These are phyloP conservation scores for Dasyurus viverrinus DNA, from an alignment of 2,113 vertebrate genomes.

Conservation along the genomic window DNA sequence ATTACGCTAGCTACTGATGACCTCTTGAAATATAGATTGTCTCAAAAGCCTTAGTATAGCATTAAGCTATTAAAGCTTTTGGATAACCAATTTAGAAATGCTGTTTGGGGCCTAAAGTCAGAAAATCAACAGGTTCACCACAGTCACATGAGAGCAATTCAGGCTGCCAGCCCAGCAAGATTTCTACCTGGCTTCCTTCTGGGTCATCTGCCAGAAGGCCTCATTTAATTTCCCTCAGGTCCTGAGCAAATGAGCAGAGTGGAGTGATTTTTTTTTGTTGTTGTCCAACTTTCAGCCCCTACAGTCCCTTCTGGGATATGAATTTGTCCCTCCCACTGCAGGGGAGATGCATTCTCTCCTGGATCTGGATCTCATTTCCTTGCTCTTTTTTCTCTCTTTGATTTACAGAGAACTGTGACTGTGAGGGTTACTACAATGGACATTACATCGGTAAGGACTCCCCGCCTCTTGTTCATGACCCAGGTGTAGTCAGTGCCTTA, in stretches of 20 bases:
- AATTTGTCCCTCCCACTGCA: neutral
- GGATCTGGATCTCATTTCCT: neutral
- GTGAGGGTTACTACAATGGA: slow-evolving; percentile 90
- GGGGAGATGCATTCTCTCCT: neutral
- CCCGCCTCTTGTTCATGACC: neutral
- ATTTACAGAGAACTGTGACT: slow-evolving; percentile 92
- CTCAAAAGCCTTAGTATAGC: neutral
- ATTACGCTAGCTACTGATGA: neutral
- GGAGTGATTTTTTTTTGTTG: neutral
- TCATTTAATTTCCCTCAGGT: neutral
- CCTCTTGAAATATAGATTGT: neutral
- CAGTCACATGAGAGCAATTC: neutral
- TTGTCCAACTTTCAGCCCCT: neutral
- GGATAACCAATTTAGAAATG: neutral
- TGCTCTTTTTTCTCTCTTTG: slow-evolving; percentile 30
- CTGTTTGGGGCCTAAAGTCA: neutral
- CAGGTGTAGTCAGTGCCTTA: neutral
- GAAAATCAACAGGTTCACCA: neutral
- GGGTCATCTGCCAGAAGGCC: neutral
- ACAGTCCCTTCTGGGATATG: neutral
- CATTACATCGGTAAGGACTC: slow-evolving; percentile 91
- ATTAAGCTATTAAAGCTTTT: neutral
- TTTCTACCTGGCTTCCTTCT: neutral
- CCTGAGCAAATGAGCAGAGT: neutral
- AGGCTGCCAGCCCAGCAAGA: neutral